Conservation (phyloP, 1,140 invertebrate species). For the Scaptomyza montana region DNA sequence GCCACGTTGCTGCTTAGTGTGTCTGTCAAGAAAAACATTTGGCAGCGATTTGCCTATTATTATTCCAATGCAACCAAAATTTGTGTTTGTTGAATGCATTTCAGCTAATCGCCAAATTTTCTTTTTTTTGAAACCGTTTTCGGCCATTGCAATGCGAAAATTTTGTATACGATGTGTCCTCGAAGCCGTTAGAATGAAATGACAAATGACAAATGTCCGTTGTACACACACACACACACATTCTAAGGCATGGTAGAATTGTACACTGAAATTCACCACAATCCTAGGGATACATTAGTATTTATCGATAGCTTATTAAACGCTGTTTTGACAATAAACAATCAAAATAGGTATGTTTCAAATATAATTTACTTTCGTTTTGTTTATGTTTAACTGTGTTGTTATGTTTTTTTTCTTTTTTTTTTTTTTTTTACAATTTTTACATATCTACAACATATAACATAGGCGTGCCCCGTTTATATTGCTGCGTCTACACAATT, state of each 20-base stretch:
- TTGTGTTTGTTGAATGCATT: constrained; percentile 61
- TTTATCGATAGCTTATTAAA: not conserved
- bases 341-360: not conserved
- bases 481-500: constrained; percentile 36
- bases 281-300: not conserved
- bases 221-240: too few relatives aligned
- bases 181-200: not conserved
- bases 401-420: constrained; percentile 34
- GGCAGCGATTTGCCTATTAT: constrained; percentile 69
- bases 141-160: not conserved
- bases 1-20: constrained; percentile 54
- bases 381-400: constrained; percentile 32
- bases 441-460: constrained; percentile 81
- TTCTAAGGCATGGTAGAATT: too few relatives aligned
- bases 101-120: not conserved
- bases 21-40: constrained; percentile 57
- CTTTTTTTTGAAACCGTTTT: not conserved
- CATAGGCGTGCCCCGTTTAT: constrained; percentile 23
- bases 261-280: not conserved
- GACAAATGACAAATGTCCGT: too few relatives aligned
- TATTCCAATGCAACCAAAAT: constrained; percentile 48
- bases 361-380: constrained; percentile 43
- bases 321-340: not conserved
- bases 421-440: constrained; percentile 65
- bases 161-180: not conserved